A percentile compares a stretch with the other conserved stretches of the same genome.
phyloP scores from a whole-genome alignment of 2,113 vertebrate genomes.

The Muscicapa adusta region DNA sequence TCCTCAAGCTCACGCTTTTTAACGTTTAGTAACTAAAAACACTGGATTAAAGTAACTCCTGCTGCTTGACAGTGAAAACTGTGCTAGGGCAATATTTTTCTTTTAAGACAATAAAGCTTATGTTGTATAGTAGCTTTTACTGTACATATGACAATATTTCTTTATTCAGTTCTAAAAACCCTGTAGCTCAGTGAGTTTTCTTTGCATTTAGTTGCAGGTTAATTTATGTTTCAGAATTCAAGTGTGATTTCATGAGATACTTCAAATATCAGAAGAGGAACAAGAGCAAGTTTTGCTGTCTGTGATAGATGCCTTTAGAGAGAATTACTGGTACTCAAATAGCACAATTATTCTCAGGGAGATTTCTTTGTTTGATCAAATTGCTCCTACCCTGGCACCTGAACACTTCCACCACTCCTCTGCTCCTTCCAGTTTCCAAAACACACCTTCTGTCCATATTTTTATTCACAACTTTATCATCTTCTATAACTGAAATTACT shows the following conservation, averaged over 20 bases:
- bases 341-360: not conserved
- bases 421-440: not conserved
- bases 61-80: not conserved
- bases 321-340: not conserved
- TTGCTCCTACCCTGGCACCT: not conserved
- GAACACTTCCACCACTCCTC: not conserved
- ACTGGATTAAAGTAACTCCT: not conserved
- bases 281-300: not conserved
- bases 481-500: not conserved
- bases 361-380: not conserved
- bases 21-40: not conserved
- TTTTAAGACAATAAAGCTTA: not conserved
- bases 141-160: not conserved
- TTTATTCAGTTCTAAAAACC: not conserved
- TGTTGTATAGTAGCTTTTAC: not conserved
- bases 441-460: rapidly evolving
- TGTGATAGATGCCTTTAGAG: not conserved
- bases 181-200: not conserved
- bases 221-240: conserved; percentile 3
- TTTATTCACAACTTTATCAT: not conserved
- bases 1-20: not conserved
- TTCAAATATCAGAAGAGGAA: not conserved
- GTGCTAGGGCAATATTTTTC: not conserved
- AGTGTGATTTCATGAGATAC: not conserved
- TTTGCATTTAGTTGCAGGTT: not conserved